Percentiles rank a stretch among this genome's conserved stretches.
Conservation (phyloP, 2,113 vertebrate genomes). For the Brienomyrus brachyistius region DNA sequence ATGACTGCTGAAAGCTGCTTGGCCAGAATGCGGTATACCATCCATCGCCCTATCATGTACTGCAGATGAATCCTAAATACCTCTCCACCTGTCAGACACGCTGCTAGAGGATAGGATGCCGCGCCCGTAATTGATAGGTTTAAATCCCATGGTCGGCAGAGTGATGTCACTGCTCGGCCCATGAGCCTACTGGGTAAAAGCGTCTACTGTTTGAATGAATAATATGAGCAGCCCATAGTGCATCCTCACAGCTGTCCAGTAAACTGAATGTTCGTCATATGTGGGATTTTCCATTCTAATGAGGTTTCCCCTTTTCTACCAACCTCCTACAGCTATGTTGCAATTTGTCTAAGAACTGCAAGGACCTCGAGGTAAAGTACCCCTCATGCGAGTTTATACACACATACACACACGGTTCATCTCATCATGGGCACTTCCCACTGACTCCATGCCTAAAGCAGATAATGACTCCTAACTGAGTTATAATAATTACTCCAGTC, state of each 20-base stretch:
- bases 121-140: background rate
- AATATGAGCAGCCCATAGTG: background rate
- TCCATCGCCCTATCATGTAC: background rate
- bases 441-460: background rate
- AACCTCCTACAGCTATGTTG: conserved; percentile 46
- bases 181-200: background rate
- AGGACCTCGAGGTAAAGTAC: conserved; percentile 34
- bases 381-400: background rate
- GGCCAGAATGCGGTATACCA: background rate
- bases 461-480: background rate
- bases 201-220: background rate
- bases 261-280: background rate
- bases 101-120: background rate
- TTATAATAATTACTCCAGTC: background rate
- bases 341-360: conserved; percentile 41
- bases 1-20: too few relatives aligned
- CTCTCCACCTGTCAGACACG: background rate
- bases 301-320: background rate
- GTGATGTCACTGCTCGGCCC: background rate
- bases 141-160: background rate
- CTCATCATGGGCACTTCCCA: background rate
- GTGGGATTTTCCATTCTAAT: background rate
- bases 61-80: background rate
- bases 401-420: background rate
- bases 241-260: background rate